Base-by-base conservation (phyloP, 2,888 invertebrate species). In the Himalopsyche tibetana region DNA sequence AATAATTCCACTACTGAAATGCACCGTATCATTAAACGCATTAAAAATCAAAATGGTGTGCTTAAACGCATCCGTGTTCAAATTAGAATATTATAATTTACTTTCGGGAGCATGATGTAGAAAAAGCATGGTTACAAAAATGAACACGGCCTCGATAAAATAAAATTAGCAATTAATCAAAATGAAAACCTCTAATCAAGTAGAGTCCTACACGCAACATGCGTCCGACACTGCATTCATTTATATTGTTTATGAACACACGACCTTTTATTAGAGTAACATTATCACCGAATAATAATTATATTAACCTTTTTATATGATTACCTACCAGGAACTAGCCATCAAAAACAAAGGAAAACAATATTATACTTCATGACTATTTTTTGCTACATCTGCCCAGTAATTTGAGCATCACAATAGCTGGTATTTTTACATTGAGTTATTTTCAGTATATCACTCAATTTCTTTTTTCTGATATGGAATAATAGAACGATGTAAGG, bases 101-200 rank as follows among this genome's bases (percentile, higher is more conserved):
- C 74, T 74, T 74, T 74, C 74, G 74, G 74, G n/a, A 36, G 74
- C 74, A 74, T 74, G 38, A 74, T 74, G 36, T 74, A 38, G 74
- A 74, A 74, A 74, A 74, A 38, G 74, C 15, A 74, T 74, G 36
- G 36, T 38, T 38, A 74, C 74, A 19, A 74, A 74, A 74, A 36
- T 74, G 38, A 74, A 38, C 74, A 38, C 74, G 74, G 74, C 74
- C 74, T 74, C 74, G 74, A 74, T 74, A 74, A 55, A 55, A 82
- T 51, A 82, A 82, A 82, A 55, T 55, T 51, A 55, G 82, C 82
- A 82, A 82, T 82, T 82, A 82, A 82, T 82, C 82, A 82, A 28
- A 45, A 51, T 55, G 82, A 82, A 82, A 82, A 55, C 55, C 82
- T 82, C 55, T 82, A 82, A 82, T 82, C 82, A 82, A 82, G 80